These are phyloP conservation scores for Catocala fraxini DNA, from an alignment of 2,888 invertebrate species.

Conservation along the genomic window DNA sequence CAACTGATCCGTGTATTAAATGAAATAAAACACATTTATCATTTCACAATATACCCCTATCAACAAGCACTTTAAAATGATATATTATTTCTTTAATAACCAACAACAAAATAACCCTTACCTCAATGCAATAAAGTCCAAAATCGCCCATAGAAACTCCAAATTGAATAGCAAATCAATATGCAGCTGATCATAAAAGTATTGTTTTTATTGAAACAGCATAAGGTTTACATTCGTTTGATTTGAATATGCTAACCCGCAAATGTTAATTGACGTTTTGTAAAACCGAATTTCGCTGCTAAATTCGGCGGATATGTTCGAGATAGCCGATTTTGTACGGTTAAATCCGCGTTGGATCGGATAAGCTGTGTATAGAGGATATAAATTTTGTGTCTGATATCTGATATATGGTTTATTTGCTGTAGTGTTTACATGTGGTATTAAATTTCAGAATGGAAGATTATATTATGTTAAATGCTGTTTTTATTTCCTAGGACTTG, in stretches of 20 bases:
- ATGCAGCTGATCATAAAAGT: not conserved
- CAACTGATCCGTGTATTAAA: constrained; percentile 6
- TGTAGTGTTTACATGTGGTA: not conserved
- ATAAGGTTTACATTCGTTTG: constrained; percentile 13
- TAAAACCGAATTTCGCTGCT: constrained; percentile 38
- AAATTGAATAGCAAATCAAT: not conserved
- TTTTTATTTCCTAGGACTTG: too few relatives aligned
- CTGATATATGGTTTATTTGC: constrained; percentile 17
- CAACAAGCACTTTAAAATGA: not conserved
- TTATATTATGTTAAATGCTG: too few relatives aligned
- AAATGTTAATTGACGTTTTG: constrained; percentile 39
- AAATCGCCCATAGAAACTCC: not conserved
- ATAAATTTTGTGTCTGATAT: constrained; percentile 37
- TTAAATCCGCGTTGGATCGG: constrained; percentile 58
- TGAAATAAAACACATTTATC: constrained; percentile 2
- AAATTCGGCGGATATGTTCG: constrained; percentile 51
- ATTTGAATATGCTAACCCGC: constrained; percentile 16
- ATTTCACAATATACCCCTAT: constrained; percentile 4
- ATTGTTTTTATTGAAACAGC: not conserved
- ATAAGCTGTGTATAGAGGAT: constrained; percentile 46
- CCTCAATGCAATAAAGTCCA: not conserved
- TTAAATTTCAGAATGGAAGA: not conserved
- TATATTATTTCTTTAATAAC: not conserved
- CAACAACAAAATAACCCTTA: constrained; percentile 2
- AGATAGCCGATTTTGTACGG: constrained; percentile 57